These are phyloP conservation scores for Drosophila hydei DNA, from an alignment of 1,140 invertebrate species.

Conservation along the genomic window DNA sequence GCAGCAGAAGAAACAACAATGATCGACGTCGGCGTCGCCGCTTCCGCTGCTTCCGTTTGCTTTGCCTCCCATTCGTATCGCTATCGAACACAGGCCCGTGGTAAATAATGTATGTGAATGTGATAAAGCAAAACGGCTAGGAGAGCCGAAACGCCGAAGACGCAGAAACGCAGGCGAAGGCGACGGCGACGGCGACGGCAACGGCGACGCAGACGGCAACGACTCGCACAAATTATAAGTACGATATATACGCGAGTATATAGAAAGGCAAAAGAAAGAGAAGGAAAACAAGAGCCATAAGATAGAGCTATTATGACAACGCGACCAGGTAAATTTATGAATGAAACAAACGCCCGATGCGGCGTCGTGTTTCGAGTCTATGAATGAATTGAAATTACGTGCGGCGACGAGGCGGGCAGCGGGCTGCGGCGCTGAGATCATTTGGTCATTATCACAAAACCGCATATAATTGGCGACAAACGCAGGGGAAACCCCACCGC, in stretches of 20 bases:
- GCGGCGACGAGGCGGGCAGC: constrained; percentile 37
- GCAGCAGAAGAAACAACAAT: constrained; percentile 45
- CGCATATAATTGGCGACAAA: constrained; percentile 82
- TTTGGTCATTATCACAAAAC: constrained; percentile 83
- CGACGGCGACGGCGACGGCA: neutral
- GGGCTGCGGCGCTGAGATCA: constrained; percentile 54
- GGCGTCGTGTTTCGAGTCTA: constrained; percentile 48
- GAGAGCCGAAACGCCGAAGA: constrained; percentile 13
- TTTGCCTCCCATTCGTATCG: constrained; percentile 40
- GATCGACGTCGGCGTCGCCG: constrained; percentile 58
- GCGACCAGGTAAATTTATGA: constrained; percentile 82
- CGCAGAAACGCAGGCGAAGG: neutral
- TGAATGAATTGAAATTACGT: constrained; percentile 83
- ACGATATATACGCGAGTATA: constrained; percentile 7
- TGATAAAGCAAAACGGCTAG: constrained; percentile 36
- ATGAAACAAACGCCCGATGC: constrained; percentile 58
- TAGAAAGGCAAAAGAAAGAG: constrained; percentile 19
- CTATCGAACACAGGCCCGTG: constrained; percentile 50
- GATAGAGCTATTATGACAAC: constrained; percentile 78
- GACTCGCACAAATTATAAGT: constrained; percentile 21
- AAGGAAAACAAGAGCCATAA: constrained; percentile 43
- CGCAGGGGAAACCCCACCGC: constrained; percentile 43
- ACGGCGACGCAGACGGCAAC: constrained; percentile 6
- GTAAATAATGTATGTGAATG: constrained; percentile 46
- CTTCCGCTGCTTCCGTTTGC: constrained; percentile 83